Conservation (phyloP, 2,888 invertebrate genomes). For the Pollenia amentaria region DNA sequence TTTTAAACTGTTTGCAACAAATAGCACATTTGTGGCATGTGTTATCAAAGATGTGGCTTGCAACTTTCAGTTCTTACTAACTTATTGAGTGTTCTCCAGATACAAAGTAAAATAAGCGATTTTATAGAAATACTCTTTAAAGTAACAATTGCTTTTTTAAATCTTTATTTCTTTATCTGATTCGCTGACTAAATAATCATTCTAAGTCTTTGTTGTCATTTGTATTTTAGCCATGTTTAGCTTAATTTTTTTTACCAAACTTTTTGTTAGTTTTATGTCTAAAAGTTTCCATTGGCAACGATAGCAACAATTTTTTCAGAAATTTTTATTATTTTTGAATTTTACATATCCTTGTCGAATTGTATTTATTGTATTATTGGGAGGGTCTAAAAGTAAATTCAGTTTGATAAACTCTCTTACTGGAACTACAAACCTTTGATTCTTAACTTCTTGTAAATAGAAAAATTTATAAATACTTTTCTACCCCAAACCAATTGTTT, state of each 20-base stretch:
- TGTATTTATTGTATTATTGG: not conserved
- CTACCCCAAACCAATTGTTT: constrained; percentile 1
- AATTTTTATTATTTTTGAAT: not conserved
- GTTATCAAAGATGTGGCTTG: not conserved
- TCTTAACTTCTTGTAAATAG: not conserved
- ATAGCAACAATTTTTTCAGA: constrained; percentile 14
- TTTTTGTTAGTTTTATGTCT: not conserved
- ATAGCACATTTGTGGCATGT: constrained; percentile 32
- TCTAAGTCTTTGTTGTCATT: constrained; percentile 54
- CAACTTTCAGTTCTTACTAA: constrained; percentile 12
- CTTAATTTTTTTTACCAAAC: not conserved
- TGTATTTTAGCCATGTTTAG: constrained; percentile 40
- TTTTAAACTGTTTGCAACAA: not conserved
- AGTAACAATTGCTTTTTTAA: constrained; percentile 7
- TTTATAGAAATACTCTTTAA: constrained; percentile 16
- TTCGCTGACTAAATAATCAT: constrained; percentile 49
- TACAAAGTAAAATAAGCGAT: not conserved
- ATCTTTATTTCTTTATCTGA: not conserved
- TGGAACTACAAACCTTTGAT: not conserved
- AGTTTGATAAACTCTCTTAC: not conserved
- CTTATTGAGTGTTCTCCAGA: no score
- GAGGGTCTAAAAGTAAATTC: not conserved
- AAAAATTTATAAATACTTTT: not conserved
- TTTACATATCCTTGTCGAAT: constrained; percentile 25
- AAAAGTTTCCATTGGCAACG: not conserved